Evolutionary conservation across 2,888 invertebrate genomes (phyloP).

Genomic region (Pseudeuparius sepicola): DNA sequence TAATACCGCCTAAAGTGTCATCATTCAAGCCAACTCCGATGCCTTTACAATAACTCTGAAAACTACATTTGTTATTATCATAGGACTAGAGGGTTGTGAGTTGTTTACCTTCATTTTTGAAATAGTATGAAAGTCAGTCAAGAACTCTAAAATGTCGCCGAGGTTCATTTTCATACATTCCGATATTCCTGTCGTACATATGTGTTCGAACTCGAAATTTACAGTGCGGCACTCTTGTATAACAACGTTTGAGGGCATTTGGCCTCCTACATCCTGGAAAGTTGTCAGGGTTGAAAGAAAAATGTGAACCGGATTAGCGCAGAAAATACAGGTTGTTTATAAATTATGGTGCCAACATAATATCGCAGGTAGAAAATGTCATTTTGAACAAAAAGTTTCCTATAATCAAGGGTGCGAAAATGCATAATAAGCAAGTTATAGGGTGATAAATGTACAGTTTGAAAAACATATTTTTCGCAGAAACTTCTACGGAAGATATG

Average conservation of each 20-base stretch:
- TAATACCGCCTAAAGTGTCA: constrained; percentile 90
- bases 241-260: constrained; percentile 66
- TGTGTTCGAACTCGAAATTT: constrained; percentile 39
- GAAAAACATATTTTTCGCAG: no score
- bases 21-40: constrained; percentile 66
- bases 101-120: constrained; percentile 83
- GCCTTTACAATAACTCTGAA: constrained; percentile 61
- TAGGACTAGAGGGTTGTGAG: no score
- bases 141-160: constrained; percentile 86
- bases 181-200: constrained; percentile 74
- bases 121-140: constrained; percentile 92
- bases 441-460: no score
- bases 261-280: constrained; percentile 71
- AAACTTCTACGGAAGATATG: no score
- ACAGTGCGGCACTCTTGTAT: constrained; percentile 45
- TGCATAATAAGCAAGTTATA: no score
- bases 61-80: constrained; percentile 10
- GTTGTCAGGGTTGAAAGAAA: background rate
- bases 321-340: no score
- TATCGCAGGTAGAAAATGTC: no score
- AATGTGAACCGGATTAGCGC: no score
- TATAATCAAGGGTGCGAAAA: no score
- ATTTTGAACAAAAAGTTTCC: no score
- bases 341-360: no score
- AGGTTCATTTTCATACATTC: constrained; percentile 92